Base-by-base conservation (phyloP, 1,140 invertebrate species). In the Chrysopa pallens region DNA sequence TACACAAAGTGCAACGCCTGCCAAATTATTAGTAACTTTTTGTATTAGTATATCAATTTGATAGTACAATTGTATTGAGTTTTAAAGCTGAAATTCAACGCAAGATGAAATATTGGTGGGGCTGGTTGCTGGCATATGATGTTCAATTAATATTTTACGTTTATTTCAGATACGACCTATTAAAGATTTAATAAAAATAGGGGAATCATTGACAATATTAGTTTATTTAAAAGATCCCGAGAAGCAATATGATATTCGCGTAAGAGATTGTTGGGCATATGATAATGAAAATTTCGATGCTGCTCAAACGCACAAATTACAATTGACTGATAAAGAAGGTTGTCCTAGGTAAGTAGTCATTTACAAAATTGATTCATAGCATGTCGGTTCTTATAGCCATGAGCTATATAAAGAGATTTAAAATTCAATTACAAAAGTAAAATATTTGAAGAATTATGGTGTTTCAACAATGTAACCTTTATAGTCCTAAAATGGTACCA, bases 221-320 rank as follows among this genome's bases (percentile, higher is more conserved):
- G 73, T 82, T 8, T 79, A 78, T 54, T 59, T 80, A 8, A 74
- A 74, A 51, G 78, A 80, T 54, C 58, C 66, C 2, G 64, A 70
- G 36, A 70, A 68, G 35, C 61, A 68, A 28, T 80, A 74, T 52
- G 78, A 79, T 51, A 59, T 81, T 5, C 67, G 72, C 43, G 74
- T 82, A 12, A 67, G 76, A 44, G 76, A 80, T 51, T 81, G 78
- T 50, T 80, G 72, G 67, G 78, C 78, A 4, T 80, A 76, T 45
- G 77, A 80, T 50, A 64, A 57, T 42, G 75, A 76, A 39, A 63
- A 73, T 35, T 78, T 76, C 50, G 67, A 76, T 27, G 64, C 63
- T 41, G 56, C 65, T 13, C 63, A 66, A 6, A 75, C 75, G 0
- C 69, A 66, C 36, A 74, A 66, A 47, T 61, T 80, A 11, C 74